These are phyloP conservation scores for Setipinna tenuifilis DNA, from an alignment of 2,797 vertebrate species.

Conservation along the genomic window DNA sequence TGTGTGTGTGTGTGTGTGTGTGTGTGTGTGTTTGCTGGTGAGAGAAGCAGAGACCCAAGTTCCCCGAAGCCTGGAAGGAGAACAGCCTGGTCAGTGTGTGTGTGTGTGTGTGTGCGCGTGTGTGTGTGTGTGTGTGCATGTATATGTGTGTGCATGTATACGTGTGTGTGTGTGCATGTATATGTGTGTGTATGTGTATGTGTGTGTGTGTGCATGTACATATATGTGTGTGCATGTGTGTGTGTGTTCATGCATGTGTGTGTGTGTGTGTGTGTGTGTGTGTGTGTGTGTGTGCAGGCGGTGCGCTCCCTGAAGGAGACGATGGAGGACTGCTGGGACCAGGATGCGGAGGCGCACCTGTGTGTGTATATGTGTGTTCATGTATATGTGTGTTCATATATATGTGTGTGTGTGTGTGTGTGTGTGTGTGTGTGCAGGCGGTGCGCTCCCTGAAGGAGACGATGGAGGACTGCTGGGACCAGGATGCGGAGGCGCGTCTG, in stretches of 20 bases:
- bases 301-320: constrained; percentile 98
- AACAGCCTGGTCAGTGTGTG: constrained; percentile 85
- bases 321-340: constrained; percentile 99
- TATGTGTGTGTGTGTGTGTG: background rate
- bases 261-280: background rate
- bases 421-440: constrained; percentile 65
- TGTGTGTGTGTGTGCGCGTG: background rate
- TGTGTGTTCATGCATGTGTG: background rate
- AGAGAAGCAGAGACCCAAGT: constrained; percentile 97
- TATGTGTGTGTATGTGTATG: too few species aligned
- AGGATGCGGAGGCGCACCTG: constrained; percentile 93
- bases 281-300: constrained; percentile 69
- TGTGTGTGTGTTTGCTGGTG: constrained; percentile 79
- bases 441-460: constrained; percentile 98
- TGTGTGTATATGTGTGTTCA: constrained; percentile 64
- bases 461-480: constrained; percentile 99
- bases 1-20: too few species aligned
- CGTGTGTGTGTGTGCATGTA: background rate
- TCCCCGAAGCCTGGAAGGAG: constrained; percentile 99
- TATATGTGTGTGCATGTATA: too few species aligned
- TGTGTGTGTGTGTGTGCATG: background rate
- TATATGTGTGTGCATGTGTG: too few species aligned
- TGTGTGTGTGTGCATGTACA: too few species aligned
- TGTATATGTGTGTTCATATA: constrained; percentile 26
- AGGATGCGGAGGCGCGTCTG: constrained; percentile 96